A percentile compares a stretch with the other conserved stretches of the same genome.
Conservation (phyloP, 1,140 invertebrate species). For the Drosophila obscura region DNA sequence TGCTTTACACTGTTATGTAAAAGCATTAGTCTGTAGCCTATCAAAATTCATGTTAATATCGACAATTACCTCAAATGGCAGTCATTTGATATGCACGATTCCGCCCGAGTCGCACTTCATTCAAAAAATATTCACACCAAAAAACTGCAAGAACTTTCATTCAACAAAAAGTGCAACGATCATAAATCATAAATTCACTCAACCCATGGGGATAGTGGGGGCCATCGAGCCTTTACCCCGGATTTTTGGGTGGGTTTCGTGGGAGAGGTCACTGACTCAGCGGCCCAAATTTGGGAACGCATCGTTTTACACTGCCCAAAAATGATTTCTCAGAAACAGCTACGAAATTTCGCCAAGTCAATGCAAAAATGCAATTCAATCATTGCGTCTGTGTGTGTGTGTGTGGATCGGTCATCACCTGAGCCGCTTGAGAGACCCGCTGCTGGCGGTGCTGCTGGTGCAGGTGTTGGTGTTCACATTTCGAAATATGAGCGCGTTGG, state of each 20-base stretch:
- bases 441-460: conserved; percentile 43
- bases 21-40: too few species aligned
- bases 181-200: conserved; percentile 49
- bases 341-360: conserved; percentile 53
- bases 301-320: conserved; percentile 60
- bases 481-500: conserved; percentile 76
- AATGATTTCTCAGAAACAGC: conserved; percentile 61
- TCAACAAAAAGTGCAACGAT: conserved; percentile 44
- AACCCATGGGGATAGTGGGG: neutral
- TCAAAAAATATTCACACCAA: conserved; percentile 57
- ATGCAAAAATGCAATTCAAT: conserved; percentile 42
- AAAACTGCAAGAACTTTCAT: conserved; percentile 41
- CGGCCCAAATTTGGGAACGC: conserved; percentile 41
- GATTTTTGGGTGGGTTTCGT: conserved; percentile 37
- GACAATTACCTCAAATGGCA: conserved; percentile 36
- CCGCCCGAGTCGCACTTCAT: conserved; percentile 40
- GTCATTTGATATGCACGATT: conserved; percentile 44
- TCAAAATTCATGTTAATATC: conserved; percentile 9
- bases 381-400: conserved; percentile 16
- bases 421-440: conserved; percentile 58
- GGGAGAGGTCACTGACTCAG: conserved; percentile 67
- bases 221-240: conserved; percentile 22
- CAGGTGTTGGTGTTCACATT: conserved; percentile 78
- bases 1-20: too few species aligned
- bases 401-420: conserved; percentile 58